Conservation (phyloP, 1,140 invertebrate species). For the Euwallacea fornicatus region DNA sequence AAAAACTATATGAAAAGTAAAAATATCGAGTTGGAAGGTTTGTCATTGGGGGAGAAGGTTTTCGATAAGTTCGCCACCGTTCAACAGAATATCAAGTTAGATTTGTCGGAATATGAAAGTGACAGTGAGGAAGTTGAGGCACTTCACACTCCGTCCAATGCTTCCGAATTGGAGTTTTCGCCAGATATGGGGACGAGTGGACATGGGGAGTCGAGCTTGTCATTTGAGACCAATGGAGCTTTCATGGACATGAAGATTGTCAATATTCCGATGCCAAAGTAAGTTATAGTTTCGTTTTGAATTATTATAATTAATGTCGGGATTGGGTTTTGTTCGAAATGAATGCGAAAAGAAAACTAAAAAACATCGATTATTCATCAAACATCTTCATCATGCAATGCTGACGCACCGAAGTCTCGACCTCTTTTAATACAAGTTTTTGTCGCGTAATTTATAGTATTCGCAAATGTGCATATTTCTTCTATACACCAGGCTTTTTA, state of each 20-base stretch:
- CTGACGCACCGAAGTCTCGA: too few relatives aligned
- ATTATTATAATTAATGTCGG: too few relatives aligned
- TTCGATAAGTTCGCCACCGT: constrained; percentile 42
- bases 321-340: too few relatives aligned
- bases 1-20: constrained; percentile 73
- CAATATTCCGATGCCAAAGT: constrained; percentile 65
- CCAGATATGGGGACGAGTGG: constrained; percentile 58
- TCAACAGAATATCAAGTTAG: constrained; percentile 38
- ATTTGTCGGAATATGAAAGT: constrained; percentile 43
- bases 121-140: constrained; percentile 49
- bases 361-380: too few relatives aligned
- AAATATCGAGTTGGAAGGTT: constrained; percentile 66
- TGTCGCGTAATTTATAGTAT: too few relatives aligned
- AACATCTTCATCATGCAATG: too few relatives aligned
- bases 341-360: too few relatives aligned
- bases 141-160: constrained; percentile 67
- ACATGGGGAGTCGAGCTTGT: neutral
- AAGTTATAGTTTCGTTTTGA: constrained; percentile 38
- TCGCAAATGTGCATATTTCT: neutral
- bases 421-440: too few relatives aligned
- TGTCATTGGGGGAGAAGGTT: constrained; percentile 61
- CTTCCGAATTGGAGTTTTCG: constrained; percentile 67
- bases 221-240: constrained; percentile 20
- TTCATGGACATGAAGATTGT: constrained; percentile 54
- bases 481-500: neutral